phyloP scores from a whole-genome alignment of 2,113 vertebrate species.

The Trachemys scripta region DNA sequence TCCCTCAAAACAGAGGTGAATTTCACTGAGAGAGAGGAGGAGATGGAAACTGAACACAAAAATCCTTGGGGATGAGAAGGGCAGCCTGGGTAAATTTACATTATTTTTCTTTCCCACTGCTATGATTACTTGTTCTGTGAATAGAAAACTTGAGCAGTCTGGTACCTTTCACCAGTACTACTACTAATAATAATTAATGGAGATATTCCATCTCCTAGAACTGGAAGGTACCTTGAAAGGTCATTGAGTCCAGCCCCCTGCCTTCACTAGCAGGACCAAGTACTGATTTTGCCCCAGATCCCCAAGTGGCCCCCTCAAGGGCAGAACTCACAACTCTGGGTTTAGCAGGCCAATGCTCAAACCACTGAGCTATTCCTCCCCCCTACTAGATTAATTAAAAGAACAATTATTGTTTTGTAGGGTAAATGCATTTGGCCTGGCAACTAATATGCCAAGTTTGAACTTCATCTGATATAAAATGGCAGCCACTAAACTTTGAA shows the following conservation, averaged over 20 bases:
- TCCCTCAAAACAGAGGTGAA: background rate
- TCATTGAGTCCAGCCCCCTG: too few species aligned
- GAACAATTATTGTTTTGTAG: conserved; percentile 37
- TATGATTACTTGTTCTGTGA: background rate
- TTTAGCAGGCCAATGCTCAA: too few species aligned
- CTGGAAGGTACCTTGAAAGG: too few species aligned
- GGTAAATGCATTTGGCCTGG: conserved; percentile 45
- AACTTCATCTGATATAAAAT: background rate
- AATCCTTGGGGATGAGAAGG: background rate
- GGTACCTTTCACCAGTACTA: conserved; percentile 53
- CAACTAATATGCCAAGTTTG: background rate
- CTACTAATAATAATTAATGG: too few species aligned
- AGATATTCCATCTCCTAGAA: too few species aligned
- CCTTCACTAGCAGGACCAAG: too few species aligned
- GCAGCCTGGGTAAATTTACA: background rate
- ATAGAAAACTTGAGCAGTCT: conserved; percentile 33
- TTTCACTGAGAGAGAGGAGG: background rate
- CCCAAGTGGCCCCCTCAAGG: too few species aligned
- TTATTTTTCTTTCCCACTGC: background rate
- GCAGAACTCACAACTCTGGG: too few species aligned
- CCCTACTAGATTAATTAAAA: conserved; percentile 50
- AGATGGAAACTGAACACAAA: background rate
- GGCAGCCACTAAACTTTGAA: background rate
- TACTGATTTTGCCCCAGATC: too few species aligned
- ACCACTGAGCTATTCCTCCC: too few species aligned